Percentiles rank a stretch among this genome's conserved stretches.
Evolutionary conservation across 2,797 vertebrate genomes (phyloP).

Genomic region (Oreonectes daqikongensis): DNA sequence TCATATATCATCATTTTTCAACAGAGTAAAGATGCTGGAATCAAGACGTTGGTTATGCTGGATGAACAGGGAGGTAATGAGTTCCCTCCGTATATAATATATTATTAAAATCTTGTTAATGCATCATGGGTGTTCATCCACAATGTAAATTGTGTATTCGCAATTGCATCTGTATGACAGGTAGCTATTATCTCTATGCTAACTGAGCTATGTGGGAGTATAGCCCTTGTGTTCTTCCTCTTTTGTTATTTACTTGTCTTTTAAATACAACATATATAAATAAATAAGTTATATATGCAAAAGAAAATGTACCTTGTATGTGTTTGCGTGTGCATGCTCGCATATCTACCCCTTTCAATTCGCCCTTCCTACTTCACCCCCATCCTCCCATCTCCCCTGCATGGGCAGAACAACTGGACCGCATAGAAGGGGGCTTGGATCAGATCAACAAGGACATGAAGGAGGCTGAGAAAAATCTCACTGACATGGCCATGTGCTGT

Average conservation of each 20-base stretch:
- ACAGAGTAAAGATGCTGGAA: conserved; percentile 85
- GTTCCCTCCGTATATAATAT: neutral
- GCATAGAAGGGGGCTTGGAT: conserved; percentile 67
- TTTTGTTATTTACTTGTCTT: neutral
- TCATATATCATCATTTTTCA: conserved; percentile 29
- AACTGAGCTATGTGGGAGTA: neutral
- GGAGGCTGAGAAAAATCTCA: conserved; percentile 71
- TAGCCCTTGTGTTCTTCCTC: neutral
- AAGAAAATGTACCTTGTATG: conserved; percentile 3
- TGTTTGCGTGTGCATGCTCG: conserved; percentile 28
- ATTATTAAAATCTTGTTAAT: conserved; percentile 3
- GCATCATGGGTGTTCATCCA: conserved; percentile 5
- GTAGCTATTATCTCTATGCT: conserved; percentile 20
- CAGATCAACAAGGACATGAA: conserved; percentile 72
- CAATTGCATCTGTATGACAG: conserved; percentile 23
- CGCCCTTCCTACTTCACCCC: conserved; percentile 3
- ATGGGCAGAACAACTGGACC: conserved; percentile 68
- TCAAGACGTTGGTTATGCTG: conserved; percentile 82
- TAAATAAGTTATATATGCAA: conserved; percentile 7
- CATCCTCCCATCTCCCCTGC: conserved; percentile 14
- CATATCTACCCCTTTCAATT: conserved; percentile 19
- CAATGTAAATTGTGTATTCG: neutral
- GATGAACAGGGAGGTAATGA: conserved; percentile 85
- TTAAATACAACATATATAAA: conserved; percentile 4
- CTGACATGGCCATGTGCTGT: conserved; percentile 68